These are phyloP conservation scores for Neomorphus geoffroyi DNA, from an alignment of 2,797 vertebrate species.

Conservation along the genomic window DNA sequence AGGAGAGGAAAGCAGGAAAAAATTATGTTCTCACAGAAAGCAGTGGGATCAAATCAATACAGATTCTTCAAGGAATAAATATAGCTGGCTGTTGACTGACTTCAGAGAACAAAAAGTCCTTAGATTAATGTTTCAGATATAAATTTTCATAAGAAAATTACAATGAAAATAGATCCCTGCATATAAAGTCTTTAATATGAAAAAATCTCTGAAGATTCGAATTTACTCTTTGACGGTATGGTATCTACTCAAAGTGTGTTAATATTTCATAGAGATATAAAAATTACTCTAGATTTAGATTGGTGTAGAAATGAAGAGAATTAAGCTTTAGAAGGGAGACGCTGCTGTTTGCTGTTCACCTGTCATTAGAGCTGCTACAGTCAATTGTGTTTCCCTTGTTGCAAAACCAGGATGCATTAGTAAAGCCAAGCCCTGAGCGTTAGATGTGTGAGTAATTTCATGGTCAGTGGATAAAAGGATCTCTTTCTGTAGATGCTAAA, in stretches of 20 bases:
- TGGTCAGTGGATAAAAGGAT: neutral
- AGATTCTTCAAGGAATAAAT: neutral
- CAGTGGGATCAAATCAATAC: neutral
- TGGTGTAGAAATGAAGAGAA: neutral
- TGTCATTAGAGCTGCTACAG: neutral
- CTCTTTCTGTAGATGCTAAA: neutral
- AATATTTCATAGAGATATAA: neutral
- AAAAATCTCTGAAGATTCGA: neutral
- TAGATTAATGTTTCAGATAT: neutral
- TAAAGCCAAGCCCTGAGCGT: neutral
- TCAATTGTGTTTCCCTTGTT: neutral
- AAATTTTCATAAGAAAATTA: neutral
- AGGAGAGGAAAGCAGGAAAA: neutral
- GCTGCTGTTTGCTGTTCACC: neutral
- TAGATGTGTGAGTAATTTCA: neutral
- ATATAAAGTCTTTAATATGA: neutral
- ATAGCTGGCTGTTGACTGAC: neutral
- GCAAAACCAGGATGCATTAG: neutral
- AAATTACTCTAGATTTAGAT: neutral
- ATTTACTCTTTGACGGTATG: neutral
- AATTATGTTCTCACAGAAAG: neutral
- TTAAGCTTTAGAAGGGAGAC: neutral
- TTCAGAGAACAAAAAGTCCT: neutral
- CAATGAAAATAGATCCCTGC: neutral
- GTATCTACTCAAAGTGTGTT: neutral